Percentiles rank a stretch among this genome's conserved stretches.
These are phyloP conservation scores for Neuroscelio doddi DNA, from an alignment of 2,888 invertebrate species.

Conservation along the genomic window DNA sequence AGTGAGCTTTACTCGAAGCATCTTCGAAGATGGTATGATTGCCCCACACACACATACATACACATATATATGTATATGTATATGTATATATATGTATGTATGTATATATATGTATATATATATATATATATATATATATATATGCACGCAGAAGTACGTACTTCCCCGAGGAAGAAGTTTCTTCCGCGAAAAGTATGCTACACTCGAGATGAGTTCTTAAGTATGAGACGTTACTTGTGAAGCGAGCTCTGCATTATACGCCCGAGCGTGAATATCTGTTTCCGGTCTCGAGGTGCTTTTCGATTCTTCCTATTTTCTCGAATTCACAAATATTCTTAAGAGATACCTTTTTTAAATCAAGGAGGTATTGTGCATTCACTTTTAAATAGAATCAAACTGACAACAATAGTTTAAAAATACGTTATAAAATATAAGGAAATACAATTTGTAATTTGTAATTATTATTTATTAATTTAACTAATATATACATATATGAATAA, in stretches of 20 bases:
- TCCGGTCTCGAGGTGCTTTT: background rate
- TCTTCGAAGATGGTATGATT: constrained; percentile 38
- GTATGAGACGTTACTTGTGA: constrained; percentile 13
- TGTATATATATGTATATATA: constrained; percentile 18
- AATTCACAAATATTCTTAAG: background rate
- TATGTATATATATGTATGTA: constrained; percentile 17
- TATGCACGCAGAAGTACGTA: constrained; percentile 26
- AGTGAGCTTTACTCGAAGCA: constrained; percentile 25
- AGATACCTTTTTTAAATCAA: too few species aligned
- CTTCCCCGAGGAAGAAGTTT: constrained; percentile 3
- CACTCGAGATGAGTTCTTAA: constrained; percentile 22
- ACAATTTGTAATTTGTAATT: too few species aligned
- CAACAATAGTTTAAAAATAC: too few species aligned
- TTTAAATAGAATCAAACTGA: too few species aligned
- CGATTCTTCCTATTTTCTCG: background rate
- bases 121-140: constrained; percentile 24
- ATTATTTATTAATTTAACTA: too few species aligned
- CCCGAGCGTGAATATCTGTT: constrained; percentile 11
- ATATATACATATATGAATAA: too few species aligned
- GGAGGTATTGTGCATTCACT: too few species aligned
- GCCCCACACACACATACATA: constrained; percentile 18
- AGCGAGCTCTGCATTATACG: constrained; percentile 19
- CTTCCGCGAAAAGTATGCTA: constrained; percentile 14
- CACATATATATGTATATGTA: constrained; percentile 25
- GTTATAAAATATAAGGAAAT: too few species aligned